A percentile compares a stretch with the other conserved stretches of the same genome.
These are phyloP conservation scores for Iselma pallidipennis DNA, from an alignment of 2,888 invertebrate species.

Conservation along the genomic window DNA sequence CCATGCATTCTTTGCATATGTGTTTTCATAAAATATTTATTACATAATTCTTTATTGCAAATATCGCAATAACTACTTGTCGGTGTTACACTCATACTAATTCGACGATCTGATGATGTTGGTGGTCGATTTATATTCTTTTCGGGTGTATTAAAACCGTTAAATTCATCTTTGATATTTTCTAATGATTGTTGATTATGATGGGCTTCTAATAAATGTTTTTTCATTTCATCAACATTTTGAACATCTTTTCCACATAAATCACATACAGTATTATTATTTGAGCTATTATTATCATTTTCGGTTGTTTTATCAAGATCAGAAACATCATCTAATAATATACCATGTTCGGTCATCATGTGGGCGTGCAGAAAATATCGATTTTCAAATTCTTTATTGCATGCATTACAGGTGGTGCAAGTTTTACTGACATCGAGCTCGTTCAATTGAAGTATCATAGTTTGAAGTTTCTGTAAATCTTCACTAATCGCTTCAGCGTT, in stretches of 20 bases:
- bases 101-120: slow-evolving; percentile 58
- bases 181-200: slow-evolving; percentile 46
- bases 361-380: slow-evolving; percentile 72
- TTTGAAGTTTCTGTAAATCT: slow-evolving; percentile 85
- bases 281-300: slow-evolving; percentile 45
- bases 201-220: slow-evolving; percentile 71
- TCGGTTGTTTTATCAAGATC: slow-evolving; percentile 51
- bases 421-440: slow-evolving; percentile 69
- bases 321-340: slow-evolving; percentile 55
- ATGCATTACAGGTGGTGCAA: slow-evolving; percentile 65
- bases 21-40: slow-evolving; percentile 99
- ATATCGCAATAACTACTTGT: slow-evolving; percentile 94
- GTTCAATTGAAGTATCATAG: slow-evolving; percentile 88
- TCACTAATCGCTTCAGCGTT: slow-evolving; percentile 72
- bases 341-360: slow-evolving; percentile 69
- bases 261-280: slow-evolving; percentile 53
- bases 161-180: slow-evolving; percentile 45
- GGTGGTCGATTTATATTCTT: slow-evolving; percentile 50
- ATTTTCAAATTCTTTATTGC: slow-evolving; percentile 73
- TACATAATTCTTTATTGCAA: slow-evolving; percentile 98
- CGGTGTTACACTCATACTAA: slow-evolving; percentile 66
- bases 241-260: slow-evolving; percentile 55
- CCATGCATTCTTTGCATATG: slow-evolving; percentile 99
- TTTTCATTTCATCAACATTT: slow-evolving; percentile 68
- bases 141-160: slow-evolving; percentile 58